Conservation (phyloP, 1,140 invertebrate genomes). For the Sitobion miscanthi region DNA sequence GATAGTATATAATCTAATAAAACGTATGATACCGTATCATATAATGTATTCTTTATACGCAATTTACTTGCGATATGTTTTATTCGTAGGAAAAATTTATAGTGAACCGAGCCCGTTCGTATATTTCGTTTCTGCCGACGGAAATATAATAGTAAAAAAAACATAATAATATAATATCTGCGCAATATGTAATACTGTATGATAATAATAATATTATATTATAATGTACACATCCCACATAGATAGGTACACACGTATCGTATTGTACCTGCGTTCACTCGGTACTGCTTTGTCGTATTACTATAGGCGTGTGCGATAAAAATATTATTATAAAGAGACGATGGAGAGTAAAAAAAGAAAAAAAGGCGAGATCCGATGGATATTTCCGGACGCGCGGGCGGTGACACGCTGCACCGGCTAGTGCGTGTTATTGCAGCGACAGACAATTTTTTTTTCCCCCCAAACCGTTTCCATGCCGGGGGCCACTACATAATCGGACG, state of each 20-base stretch:
- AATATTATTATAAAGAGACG: background rate
- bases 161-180: background rate
- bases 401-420: background rate
- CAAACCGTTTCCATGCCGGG: background rate
- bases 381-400: background rate
- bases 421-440: background rate
- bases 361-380: background rate
- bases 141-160: background rate
- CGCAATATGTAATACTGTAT: background rate
- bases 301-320: background rate
- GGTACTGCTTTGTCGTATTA: background rate
- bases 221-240: background rate
- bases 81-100: background rate
- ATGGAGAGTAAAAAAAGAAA: background rate
- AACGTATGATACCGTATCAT: background rate
- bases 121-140: background rate
- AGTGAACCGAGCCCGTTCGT: background rate
- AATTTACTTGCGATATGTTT: constrained; percentile 13
- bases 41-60: background rate
- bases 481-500: too few relatives aligned
- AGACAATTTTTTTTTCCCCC: background rate
- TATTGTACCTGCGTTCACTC: background rate
- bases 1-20: background rate
- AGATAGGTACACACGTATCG: background rate
- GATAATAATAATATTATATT: background rate